Base-by-base conservation (phyloP, 2,888 invertebrate genomes). In the Drosophila fulvimacula region DNA sequence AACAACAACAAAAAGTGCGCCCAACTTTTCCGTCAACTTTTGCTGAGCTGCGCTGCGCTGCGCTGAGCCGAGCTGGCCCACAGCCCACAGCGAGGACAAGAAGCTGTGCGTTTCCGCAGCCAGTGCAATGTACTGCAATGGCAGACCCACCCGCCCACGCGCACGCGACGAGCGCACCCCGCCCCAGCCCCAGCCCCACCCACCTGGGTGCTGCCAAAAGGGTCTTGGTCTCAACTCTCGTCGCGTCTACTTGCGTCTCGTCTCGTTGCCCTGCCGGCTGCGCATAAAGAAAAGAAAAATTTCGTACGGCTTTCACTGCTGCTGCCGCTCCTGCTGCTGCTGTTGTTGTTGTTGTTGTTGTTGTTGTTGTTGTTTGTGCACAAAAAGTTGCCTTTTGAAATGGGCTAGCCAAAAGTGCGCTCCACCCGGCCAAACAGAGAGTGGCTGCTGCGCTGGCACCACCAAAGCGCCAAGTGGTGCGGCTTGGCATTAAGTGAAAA, bases 401-500 rank as follows among this genome's bases (percentile, higher is more conserved):
- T 51, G 73, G 70, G 77, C 81, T 72, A 81, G 52, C 77, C 77
- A 70, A 80, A 81, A 81, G 80, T 80, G 69, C 65, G 68, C 73
- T 69, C 49, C 62, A 59, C 60, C 59, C 38, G 27, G 51, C 59
- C 59, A 42, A 30, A 19, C 48, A 19, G 17, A 44, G 49, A 51
- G 59, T 61, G 59, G 42, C 66, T 49, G 52, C 57, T 30, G 59
- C 52, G 52, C 56, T 44, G 66, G 76, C 70, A 67, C 53, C 73
- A 73, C 62, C 73, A 67, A 63, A 64, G 68, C 74, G 69, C 80
- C 77, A 77, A 77, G 77, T 77, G 79, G 56, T 81, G 79, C 66
- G 73, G 82, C 79, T 79, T 82, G 85, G 80, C 80, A 85, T 89
- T 89, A 86, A 89, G 86, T 87, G 81, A 81, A 86, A 86, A 88